Base-by-base conservation (phyloP, 1,140 invertebrate genomes). In the Penaeus japonicus region DNA sequence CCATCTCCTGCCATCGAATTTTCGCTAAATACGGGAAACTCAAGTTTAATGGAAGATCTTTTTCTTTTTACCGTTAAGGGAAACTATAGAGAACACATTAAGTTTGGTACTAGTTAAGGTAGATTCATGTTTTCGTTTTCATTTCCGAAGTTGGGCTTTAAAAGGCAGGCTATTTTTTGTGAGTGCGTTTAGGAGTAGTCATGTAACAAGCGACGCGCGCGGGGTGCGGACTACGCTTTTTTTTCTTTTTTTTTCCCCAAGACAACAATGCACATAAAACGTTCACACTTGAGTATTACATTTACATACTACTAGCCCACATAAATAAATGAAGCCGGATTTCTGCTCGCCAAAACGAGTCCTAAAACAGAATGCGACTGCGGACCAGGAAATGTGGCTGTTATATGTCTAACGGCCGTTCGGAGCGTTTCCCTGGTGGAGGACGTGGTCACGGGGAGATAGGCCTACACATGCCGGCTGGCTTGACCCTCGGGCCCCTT, bases 361-460 rank as follows among this genome's bases (percentile, higher is more conserved):
- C 4, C 47, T 15, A 1, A 1, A 47, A 0, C 18, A 54, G 35
- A 35, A 32, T 20, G 55, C 18, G 32, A 4, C 18, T 0, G 75
- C 10, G 18, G 22, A 35, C 39, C 84, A 47, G 85, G 85, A 87
- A 87, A 65, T 79, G 54, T 83, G n/a, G 32, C n/a, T 30, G 32
- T 54, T 22, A n/a, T 78, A 77, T 83, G 87, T 88, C 87, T 88
- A 88, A 88, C 87, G 87, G 87, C 87, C 87, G 80, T 88, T 88
- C 81, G 80, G 39, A 82, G 70, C 53, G 84, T 86, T 79, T 86
- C 73, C 84, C 84, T 85, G 55, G 84, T 15, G 15, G 47, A 47
- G 47, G 47, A 47, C 47, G 47, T 47, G 47, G 47, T 47, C 47
- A 47, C 47, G 47, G 47, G 5, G 39, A 24, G 30, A 30, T 87